Conservation (phyloP, 2,113 vertebrate genomes). For the Clupea harengus region DNA sequence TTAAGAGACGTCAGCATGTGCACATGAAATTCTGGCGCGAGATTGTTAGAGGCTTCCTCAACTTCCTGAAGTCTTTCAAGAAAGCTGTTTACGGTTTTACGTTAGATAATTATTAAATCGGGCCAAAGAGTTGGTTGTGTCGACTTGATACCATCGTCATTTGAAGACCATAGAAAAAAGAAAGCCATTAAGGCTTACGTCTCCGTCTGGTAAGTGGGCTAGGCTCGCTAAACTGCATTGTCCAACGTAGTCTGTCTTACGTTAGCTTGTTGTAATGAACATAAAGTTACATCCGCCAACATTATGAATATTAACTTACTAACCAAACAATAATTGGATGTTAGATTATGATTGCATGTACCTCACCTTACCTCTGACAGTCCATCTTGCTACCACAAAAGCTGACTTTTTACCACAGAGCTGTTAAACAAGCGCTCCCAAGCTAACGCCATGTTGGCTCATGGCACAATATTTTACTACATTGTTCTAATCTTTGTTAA, state of each 20-base stretch:
- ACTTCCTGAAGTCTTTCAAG: neutral
- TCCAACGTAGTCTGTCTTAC: neutral
- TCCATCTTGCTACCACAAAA: too few species aligned
- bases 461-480: too few species aligned
- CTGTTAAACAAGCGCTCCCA: too few species aligned
- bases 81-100: neutral
- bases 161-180: neutral
- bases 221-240: neutral
- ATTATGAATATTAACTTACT: neutral
- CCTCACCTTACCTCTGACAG: neutral
- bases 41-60: neutral
- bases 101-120: neutral
- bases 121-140: neutral
- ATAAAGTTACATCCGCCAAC: neutral
- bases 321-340: neutral
- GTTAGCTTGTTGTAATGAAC: neutral
- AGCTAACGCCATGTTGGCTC: too few species aligned
- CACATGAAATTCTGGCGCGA: constrained; percentile 6
- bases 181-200: neutral
- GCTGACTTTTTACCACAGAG: too few species aligned
- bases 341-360: neutral
- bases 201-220: neutral
- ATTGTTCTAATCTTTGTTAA: too few species aligned
- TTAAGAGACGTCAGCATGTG: neutral
- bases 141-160: neutral